Conservation (phyloP, 2,113 vertebrate genomes). For the Setophaga petechia region DNA sequence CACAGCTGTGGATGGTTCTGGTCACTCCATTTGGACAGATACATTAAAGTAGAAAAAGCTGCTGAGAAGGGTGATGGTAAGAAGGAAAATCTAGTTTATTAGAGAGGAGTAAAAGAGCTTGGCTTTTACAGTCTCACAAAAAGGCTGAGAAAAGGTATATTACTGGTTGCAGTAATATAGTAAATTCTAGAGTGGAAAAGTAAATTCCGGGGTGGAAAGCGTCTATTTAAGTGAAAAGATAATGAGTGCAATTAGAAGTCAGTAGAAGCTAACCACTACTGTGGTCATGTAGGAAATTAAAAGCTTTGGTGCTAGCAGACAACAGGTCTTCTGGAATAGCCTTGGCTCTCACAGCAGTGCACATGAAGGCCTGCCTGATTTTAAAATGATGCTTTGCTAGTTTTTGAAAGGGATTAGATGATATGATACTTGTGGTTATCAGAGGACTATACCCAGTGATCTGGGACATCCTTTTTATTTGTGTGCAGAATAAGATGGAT, state of each 20-base stretch:
- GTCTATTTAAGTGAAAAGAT: not conserved
- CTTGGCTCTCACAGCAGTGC: not conserved
- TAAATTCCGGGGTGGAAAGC: not conserved
- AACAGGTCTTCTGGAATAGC: not conserved
- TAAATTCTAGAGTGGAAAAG: not conserved
- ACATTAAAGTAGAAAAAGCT: not conserved
- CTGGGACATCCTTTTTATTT: not conserved
- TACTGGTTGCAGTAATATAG: not conserved
- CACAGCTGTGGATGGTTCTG: not conserved
- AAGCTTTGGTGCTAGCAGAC: not conserved
- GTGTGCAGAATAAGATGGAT: not conserved
- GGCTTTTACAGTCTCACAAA: not conserved
- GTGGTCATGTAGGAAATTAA: not conserved
- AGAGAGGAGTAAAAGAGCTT: not conserved
- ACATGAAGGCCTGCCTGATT: not conserved
- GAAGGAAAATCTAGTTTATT: not conserved
- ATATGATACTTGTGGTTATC: not conserved
- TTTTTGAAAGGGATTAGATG: not conserved
- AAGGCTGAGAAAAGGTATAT: not conserved
- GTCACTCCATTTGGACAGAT: not conserved
- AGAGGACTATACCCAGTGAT: not conserved
- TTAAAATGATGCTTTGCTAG: not conserved
- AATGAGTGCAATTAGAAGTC: not conserved
- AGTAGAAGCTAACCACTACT: not conserved
- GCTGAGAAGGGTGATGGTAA: not conserved